phyloP scores from a whole-genome alignment of 1,140 invertebrate species.

The Nylanderia fulva region DNA sequence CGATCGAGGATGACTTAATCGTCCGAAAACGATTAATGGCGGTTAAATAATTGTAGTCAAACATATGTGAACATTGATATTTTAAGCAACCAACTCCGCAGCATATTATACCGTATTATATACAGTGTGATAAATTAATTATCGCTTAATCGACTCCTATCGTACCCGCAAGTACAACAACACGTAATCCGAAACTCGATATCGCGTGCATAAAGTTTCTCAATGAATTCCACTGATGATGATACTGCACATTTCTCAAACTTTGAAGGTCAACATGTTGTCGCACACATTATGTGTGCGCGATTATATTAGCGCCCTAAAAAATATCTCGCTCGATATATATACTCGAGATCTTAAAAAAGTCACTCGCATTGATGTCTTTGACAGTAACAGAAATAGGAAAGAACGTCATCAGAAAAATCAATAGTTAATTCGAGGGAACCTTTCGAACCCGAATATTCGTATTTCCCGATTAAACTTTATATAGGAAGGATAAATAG shows the following conservation, averaged over 20 bases:
- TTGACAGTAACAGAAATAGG: no score
- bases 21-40: neutral
- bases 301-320: neutral
- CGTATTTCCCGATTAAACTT: no score
- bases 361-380: no score
- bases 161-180: neutral
- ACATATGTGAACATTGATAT: neutral
- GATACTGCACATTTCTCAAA: slow-evolving; percentile 6
- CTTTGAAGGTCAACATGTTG: neutral
- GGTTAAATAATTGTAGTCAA: no score
- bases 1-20: neutral
- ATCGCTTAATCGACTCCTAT: slow-evolving; percentile 4
- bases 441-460: no score
- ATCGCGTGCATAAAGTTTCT: neutral
- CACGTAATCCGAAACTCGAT: slow-evolving; percentile 31
- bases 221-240: neutral
- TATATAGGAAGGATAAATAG: no score
- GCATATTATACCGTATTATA: neutral
- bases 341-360: no score
- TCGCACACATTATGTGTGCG: neutral
- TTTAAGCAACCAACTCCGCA: neutral
- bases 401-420: no score
- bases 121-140: slow-evolving; percentile 21
- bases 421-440: neutral
- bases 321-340: neutral